These are phyloP conservation scores for Dipodomys spectabilis DNA, from an alignment of 2,113 vertebrate species.

Conservation along the genomic window DNA sequence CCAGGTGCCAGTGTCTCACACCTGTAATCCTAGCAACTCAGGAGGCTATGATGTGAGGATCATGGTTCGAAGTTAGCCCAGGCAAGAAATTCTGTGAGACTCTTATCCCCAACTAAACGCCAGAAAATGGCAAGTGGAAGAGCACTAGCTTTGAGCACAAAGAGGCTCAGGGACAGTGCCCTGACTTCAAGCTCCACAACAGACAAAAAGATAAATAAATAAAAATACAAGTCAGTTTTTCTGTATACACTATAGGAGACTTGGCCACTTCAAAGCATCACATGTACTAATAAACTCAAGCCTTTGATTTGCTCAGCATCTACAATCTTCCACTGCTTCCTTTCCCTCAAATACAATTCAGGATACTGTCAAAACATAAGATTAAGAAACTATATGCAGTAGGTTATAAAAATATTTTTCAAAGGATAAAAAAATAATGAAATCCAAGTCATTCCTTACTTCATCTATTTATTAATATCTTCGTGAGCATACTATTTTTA, in stretches of 20 bases:
- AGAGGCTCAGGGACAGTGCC: too few species aligned
- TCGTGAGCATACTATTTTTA: background rate
- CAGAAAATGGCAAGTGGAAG: too few species aligned
- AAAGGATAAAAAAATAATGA: slow-evolving; percentile 54
- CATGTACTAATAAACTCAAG: background rate
- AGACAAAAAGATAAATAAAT: background rate
- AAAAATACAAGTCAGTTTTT: background rate
- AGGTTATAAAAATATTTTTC: background rate
- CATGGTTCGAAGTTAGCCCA: too few species aligned
- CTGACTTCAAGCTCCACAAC: too few species aligned
- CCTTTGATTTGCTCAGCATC: background rate
- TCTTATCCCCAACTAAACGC: too few species aligned
- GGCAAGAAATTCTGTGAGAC: too few species aligned
- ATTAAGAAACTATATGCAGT: background rate
- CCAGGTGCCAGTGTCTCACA: too few species aligned
- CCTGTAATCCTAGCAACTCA: too few species aligned
- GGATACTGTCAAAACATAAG: background rate
- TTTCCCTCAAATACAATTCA: background rate
- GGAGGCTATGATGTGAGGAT: too few species aligned
- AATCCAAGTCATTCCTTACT: background rate
- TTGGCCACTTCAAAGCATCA: background rate
- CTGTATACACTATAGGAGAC: background rate
- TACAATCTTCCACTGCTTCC: background rate
- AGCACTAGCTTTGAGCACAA: too few species aligned
- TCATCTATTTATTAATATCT: background rate